Evolutionary conservation across 2,888 invertebrate genomes (phyloP), one percentile per base, ranked within the genome.

Genomic region (Ashinkailepas kermadecensis): DNA sequence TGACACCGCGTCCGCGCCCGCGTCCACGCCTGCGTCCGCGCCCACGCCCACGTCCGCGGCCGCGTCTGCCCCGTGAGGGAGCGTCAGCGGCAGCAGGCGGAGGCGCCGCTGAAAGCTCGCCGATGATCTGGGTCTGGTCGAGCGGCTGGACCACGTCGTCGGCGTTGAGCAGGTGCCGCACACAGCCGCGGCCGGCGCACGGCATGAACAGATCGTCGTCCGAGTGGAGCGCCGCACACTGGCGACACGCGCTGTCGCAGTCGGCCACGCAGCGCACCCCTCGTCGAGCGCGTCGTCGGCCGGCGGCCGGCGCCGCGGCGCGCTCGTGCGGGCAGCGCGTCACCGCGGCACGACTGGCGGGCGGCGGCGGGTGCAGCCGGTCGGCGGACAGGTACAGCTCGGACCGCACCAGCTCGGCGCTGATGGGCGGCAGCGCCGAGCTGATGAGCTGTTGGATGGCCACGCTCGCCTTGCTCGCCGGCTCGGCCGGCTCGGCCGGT

Each of bases 381-480:
- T 64, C 64, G 10, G 21, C 18, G 64, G 18, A 21, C 6, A 67
- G 23, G 25, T 12, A 67, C 15, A 70, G 39, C 70, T 54, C 25
- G 13, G 70, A 39, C 70, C 25, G 70, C 39, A 70, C 70, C 15
- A 70, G 70, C 3, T 70, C 70, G 39, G 54, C 70, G 67, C 25
- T 25, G 25, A 67, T 67, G 7, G 70, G 70, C 70, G 70, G 70
- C 54, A 70, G 39, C 70, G 15, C 70, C 2, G 70, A 70, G 70
- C 70, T 70, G 70, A 70, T 70, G 54, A 70, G 70, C 39, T 54
- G 70, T 39, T 70, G 15, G 70, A 70, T 70, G 39, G 70, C 70
- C 70, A 70, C 70, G 18, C 70, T 70, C 39, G 70, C 70, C 70
- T 70, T 70, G 39, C 70, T 70, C 15, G 21, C 70, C 1, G 70